Conservation (phyloP, 2,888 invertebrate species). For the Acleris cristana region DNA sequence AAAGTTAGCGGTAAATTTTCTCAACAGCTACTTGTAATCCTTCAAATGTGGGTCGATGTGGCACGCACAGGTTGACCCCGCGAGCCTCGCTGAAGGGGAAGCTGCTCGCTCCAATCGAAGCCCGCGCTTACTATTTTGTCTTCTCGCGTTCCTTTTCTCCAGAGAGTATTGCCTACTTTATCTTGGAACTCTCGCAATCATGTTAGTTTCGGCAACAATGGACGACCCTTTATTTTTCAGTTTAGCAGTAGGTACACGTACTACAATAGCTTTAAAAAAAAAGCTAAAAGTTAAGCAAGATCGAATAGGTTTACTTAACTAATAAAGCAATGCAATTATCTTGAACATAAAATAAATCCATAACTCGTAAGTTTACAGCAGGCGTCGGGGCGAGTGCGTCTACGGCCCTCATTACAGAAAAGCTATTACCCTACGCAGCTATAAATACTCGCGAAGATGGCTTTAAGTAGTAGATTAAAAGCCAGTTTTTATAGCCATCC, state of each 20-base stretch:
- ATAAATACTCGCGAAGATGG: conserved; percentile 41
- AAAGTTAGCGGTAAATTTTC: conserved; percentile 83
- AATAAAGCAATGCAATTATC: conserved; percentile 20
- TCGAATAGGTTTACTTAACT: not conserved
- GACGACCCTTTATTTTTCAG: not conserved
- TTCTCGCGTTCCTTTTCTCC: conserved; percentile 22
- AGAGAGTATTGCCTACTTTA: conserved; percentile 2
- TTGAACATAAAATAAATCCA: conserved; percentile 17
- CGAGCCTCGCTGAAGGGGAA: conserved; percentile 66
- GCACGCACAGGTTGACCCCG: conserved; percentile 79
- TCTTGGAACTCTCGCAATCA: conserved; percentile 8
- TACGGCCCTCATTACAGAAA: conserved; percentile 26
- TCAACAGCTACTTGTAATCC: conserved; percentile 82
- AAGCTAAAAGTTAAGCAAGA: not conserved
- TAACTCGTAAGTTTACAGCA: conserved; percentile 18
- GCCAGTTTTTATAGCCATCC: conserved; percentile 55
- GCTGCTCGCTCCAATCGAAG: conserved; percentile 64
- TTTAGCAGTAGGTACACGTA: no score
- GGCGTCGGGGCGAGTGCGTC: conserved; percentile 5
- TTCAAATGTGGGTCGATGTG: conserved; percentile 81
- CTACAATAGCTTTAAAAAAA: no score
- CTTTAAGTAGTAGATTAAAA: conserved; percentile 52
- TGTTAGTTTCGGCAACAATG: conserved; percentile 3
- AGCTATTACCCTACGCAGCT: conserved; percentile 29
- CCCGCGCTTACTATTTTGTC: conserved; percentile 27